Conservation (phyloP, 2,113 vertebrate genomes). For the Spilogale gracilis region DNA sequence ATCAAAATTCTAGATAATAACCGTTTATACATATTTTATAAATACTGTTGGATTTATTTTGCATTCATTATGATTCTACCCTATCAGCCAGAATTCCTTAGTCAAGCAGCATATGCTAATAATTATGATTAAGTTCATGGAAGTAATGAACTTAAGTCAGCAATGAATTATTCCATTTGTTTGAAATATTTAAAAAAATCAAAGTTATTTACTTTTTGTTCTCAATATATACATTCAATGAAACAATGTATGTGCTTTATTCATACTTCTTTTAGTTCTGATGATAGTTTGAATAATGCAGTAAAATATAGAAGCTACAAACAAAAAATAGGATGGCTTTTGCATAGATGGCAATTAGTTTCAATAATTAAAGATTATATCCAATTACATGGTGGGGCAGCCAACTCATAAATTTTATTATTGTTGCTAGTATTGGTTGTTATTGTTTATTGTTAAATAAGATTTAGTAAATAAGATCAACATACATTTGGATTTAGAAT, state of each 20-base stretch:
- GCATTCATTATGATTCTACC: background rate
- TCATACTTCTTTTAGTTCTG: background rate
- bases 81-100: background rate
- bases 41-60: background rate
- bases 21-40: background rate
- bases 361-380: background rate
- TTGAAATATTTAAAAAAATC: background rate
- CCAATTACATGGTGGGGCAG: background rate
- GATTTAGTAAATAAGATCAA: background rate
- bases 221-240: background rate
- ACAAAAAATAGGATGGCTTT: background rate
- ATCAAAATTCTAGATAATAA: background rate
- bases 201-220: background rate
- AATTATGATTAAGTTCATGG: background rate
- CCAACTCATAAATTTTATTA: background rate
- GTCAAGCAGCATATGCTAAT: background rate
- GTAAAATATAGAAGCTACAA: background rate
- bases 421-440: background rate
- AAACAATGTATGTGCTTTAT: background rate
- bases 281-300: background rate
- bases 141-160: background rate
- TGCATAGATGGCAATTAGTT: background rate
- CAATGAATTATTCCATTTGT: background rate
- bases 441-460: background rate
- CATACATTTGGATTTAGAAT: background rate